Conservation (phyloP, 2,113 vertebrate genomes). For the Camelus bactrianus region DNA sequence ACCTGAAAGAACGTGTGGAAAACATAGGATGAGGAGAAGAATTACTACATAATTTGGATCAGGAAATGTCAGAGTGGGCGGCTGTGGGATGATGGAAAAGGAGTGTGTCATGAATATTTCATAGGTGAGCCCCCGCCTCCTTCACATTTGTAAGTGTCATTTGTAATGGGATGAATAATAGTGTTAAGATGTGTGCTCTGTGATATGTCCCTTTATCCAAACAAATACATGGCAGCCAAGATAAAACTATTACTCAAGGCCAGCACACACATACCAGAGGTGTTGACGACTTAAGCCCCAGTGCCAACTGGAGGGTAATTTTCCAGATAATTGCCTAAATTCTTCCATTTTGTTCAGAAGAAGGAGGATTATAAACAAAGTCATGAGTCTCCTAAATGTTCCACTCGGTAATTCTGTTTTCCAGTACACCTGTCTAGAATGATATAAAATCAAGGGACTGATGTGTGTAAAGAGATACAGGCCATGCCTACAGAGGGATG, state of each 20-base stretch:
- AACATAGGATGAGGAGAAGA: constrained; percentile 77
- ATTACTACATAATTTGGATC: constrained; percentile 74
- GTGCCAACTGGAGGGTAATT: not conserved
- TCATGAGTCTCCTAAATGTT: not conserved
- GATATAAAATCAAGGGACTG: not conserved
- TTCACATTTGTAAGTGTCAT: constrained; percentile 78
- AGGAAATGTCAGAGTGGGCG: constrained; percentile 87
- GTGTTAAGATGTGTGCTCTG: constrained; percentile 6
- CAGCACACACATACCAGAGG: not conserved
- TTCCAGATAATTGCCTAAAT: not conserved
- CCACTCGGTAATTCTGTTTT: not conserved
- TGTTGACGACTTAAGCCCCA: not conserved
- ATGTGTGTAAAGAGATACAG: not conserved
- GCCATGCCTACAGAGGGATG: not conserved
- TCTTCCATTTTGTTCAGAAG: not conserved
- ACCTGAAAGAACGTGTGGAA: constrained; percentile 85
- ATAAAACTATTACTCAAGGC: not conserved
- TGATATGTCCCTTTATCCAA: constrained; percentile 34
- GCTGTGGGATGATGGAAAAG: constrained; percentile 82
- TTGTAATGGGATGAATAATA: constrained; percentile 83
- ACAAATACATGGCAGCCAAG: constrained; percentile 33
- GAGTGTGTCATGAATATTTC: constrained; percentile 82
- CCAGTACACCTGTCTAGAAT: not conserved
- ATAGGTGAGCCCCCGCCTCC: constrained; percentile 76
- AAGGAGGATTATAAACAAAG: not conserved